phyloP scores from a whole-genome alignment of 35 echinoderm and acorn worm species.

The Ophiothrix spiculata region DNA sequence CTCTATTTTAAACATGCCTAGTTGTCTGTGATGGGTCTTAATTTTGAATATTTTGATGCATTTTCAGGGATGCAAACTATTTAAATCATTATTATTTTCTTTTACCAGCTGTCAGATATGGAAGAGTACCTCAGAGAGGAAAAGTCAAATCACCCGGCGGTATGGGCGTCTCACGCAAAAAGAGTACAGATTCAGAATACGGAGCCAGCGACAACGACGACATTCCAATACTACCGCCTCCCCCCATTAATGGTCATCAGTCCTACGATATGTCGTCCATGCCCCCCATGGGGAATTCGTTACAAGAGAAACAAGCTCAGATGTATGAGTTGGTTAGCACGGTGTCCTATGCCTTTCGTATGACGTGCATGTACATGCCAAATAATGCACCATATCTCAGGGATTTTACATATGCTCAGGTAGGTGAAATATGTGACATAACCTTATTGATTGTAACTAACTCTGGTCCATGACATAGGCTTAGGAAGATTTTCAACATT shows the following conservation, averaged over 20 bases:
- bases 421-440: no score
- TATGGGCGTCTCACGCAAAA: constrained; percentile 54
- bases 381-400: constrained; percentile 94
- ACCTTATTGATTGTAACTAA: no score
- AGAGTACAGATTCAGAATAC: constrained; percentile 89
- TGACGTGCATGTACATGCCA: constrained; percentile 89
- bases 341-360: constrained; percentile 86
- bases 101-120: constrained; percentile 80
- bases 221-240: constrained; percentile 58
- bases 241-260: constrained; percentile 52
- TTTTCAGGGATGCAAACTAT: no score
- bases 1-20: no score
- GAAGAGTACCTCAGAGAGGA: constrained; percentile 79
- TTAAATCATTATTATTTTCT: no score
- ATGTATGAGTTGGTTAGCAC: constrained; percentile 98
- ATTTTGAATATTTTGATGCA: no score
- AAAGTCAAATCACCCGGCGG: constrained; percentile 79
- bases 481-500: no score
- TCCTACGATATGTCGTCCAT: constrained; percentile 54
- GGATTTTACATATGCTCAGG: constrained; percentile 85
- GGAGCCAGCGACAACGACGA: constrained; percentile 71
- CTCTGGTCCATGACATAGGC: no score
- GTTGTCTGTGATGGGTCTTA: no score
- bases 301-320: constrained; percentile 84
- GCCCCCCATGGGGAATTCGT: constrained; percentile 35